A percentile compares a stretch with the other conserved stretches of the same genome.
phyloP scores from a whole-genome alignment of 2,797 vertebrate genomes.

The Mastacembelus armatus region DNA sequence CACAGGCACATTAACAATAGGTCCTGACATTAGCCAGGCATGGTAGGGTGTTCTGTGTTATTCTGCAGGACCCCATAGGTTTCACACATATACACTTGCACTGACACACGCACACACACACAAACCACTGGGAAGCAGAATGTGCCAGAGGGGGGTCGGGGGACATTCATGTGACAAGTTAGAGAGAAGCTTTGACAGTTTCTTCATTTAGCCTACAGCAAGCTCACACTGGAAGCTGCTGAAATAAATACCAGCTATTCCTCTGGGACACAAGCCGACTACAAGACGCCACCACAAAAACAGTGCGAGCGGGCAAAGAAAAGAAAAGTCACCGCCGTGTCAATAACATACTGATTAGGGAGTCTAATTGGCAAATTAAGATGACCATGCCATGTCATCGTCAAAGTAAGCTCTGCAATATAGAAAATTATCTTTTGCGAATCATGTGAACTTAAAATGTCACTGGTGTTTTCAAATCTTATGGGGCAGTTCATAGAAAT shows the following conservation, averaged over 20 bases:
- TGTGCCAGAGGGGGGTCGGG: constrained; percentile 2
- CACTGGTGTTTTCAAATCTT: too few relatives aligned
- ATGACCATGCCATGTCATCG: constrained; percentile 46
- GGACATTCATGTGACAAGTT: constrained; percentile 75
- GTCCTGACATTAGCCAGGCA: constrained; percentile 76
- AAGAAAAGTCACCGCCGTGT: constrained; percentile 41
- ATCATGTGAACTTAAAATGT: background rate
- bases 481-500: too few relatives aligned
- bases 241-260: constrained; percentile 77
- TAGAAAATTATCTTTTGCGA: background rate
- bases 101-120: constrained; percentile 18
- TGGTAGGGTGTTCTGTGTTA: constrained; percentile 62
- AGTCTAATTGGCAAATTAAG: constrained; percentile 68
- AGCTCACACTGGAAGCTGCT: constrained; percentile 68
- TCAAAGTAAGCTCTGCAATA: constrained; percentile 6
- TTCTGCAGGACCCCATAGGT: constrained; percentile 62
- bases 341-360: constrained; percentile 64
- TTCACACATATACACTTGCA: constrained; percentile 54
- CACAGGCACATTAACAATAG: constrained; percentile 73
- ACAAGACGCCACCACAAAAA: constrained; percentile 61
- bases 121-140: constrained; percentile 46
- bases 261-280: constrained; percentile 68
- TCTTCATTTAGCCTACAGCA: constrained; percentile 77
- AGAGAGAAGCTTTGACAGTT: constrained; percentile 77
- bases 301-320: constrained; percentile 44